Conservation (phyloP, 2,797 vertebrate species). For the Melopsittacus undulatus region DNA sequence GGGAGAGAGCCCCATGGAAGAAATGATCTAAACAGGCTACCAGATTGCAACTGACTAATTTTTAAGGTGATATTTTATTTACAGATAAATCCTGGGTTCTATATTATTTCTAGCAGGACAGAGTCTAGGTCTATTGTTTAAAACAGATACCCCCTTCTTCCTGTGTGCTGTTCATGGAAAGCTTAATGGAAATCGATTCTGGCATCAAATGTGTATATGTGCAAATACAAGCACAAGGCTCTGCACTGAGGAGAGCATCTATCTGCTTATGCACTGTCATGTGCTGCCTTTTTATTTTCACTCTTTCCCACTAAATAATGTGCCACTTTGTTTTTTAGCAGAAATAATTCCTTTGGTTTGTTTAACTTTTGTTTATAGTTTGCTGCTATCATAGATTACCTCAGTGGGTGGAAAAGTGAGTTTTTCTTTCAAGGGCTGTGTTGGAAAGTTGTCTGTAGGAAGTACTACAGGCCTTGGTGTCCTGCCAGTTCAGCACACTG, state of each 20-base stretch:
- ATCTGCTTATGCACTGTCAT: background rate
- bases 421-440: background rate
- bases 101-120: background rate
- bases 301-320: background rate
- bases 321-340: background rate
- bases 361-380: conserved; percentile 24
- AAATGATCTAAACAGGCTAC: background rate
- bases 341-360: background rate
- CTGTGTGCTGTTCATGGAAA: background rate
- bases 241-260: background rate
- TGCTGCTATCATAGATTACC: background rate
- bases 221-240: background rate
- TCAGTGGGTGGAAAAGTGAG: background rate
- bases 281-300: background rate
- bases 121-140: background rate
- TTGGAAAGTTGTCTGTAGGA: conserved; percentile 46
- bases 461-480: conserved; percentile 30
- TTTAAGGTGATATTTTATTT: background rate
- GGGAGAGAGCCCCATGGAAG: background rate
- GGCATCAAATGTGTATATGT: background rate
- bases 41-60: background rate
- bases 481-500: conserved; percentile 28
- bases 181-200: background rate
- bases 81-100: background rate
- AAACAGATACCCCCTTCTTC: background rate